A percentile compares a stretch with the other conserved stretches of the same genome.
Evolutionary conservation across 2,113 vertebrate genomes (phyloP).

Genomic region (Malurus elegans): DNA sequence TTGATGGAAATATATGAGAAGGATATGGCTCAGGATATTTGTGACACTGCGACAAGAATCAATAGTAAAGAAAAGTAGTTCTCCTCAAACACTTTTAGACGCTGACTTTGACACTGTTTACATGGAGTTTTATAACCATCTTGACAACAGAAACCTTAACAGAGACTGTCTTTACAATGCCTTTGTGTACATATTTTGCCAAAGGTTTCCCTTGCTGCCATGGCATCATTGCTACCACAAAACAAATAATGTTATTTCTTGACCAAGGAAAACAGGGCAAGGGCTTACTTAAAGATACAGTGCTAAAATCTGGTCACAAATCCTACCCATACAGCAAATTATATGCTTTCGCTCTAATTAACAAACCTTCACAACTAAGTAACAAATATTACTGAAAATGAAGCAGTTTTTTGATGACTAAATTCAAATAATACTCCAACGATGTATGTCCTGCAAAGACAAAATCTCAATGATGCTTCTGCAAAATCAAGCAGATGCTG

Average conservation of each 20-base stretch:
- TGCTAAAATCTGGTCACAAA: not conserved
- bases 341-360: not conserved
- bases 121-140: not conserved
- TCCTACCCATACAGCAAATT: not conserved
- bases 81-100: not conserved
- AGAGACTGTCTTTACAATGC: not conserved
- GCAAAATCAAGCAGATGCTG: not conserved
- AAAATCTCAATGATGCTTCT: not conserved
- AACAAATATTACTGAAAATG: not conserved
- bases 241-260: not conserved
- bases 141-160: not conserved
- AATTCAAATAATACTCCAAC: not conserved
- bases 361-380: rapidly evolving
- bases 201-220: not conserved
- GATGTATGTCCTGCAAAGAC: not conserved
- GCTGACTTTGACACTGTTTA: not conserved
- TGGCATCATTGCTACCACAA: not conserved
- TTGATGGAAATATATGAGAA: not conserved
- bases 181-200: not conserved
- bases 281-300: not conserved
- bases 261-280: not conserved
- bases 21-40: not conserved
- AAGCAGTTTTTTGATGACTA: not conserved
- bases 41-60: not conserved
- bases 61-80: not conserved